Base-by-base conservation (phyloP, 2,888 invertebrate species). In the Tuberolachnus salignus region DNA sequence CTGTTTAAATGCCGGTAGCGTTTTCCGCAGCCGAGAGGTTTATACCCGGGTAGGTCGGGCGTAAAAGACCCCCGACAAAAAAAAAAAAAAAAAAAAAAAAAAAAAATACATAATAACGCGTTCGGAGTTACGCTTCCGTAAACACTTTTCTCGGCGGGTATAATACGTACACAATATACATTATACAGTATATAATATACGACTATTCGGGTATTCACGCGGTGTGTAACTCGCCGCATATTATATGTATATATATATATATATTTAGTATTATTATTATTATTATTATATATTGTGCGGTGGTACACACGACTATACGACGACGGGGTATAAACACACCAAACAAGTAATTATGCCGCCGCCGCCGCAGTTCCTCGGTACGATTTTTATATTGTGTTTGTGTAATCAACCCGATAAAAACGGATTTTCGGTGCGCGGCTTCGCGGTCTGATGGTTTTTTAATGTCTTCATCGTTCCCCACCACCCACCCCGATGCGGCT, bases 361-460 rank as follows among this genome's bases (percentile, higher is more conserved):
- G 75, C 64, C 66, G 46, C 74, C 53, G 66, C 57, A 67, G 57
- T 78, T 67, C 78, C 67, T 74, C 49, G 55, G 21, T 51, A 59
- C 49, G 55, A 34, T 51, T 49, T 78, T 67, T 67, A 78, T 78
- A 78, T 78, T 78, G 78, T 78, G 78, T 78, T 78, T 78, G 78
- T 78, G 78, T 78, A 78, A 78, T 78, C 78, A 78, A 78, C 69
- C 78, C 67, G 69, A 78, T 78, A 78, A 78, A 78, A 78, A 78
- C 78, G 78, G 78, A 78, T 78, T 78, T 78, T 78, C 78, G 57
- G 78, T 69, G 78, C 69, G 67, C 78, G 69, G 69, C 78, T 78
- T 78, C 78, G 78, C 78, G 78, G 78, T 78, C 78, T 78, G 78
- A 78, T 78, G 78, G 69, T 69, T 78, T 78, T 78, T 78, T 78